These are phyloP conservation scores for Parotia lawesii DNA, from an alignment of 2,113 vertebrate genomes.

Conservation along the genomic window DNA sequence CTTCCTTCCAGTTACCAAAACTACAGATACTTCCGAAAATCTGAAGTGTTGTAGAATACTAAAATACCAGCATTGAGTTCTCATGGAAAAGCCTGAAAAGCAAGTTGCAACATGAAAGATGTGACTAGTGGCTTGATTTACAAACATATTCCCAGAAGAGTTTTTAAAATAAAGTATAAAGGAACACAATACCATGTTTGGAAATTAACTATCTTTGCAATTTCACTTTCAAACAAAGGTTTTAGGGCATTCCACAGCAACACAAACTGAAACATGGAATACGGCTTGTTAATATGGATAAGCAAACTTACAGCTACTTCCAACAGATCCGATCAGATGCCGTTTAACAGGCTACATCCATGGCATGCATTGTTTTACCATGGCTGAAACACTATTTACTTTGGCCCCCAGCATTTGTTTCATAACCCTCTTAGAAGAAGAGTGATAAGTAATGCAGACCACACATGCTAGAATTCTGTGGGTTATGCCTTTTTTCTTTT, in stretches of 20 bases:
- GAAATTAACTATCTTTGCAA: not conserved
- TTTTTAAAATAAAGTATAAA: not conserved
- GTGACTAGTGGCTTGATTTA: not conserved
- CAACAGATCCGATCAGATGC: not conserved
- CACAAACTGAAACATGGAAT: not conserved
- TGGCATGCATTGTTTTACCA: not conserved
- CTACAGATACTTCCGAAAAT: not conserved
- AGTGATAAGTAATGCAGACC: not conserved
- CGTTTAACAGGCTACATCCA: not conserved
- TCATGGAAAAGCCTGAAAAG: not conserved
- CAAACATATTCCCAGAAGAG: not conserved
- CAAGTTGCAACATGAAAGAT: not conserved
- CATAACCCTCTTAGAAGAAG: not conserved
- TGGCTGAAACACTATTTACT: not conserved
- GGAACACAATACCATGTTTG: not conserved
- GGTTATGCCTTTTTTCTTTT: not conserved
- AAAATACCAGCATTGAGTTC: not conserved
- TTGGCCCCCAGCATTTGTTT: not conserved
- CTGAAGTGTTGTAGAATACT: not conserved
- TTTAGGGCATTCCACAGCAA: not conserved
- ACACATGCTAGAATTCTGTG: not conserved
- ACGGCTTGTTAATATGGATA: not conserved
- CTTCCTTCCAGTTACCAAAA: conserved; percentile 16
- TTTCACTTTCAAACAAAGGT: not conserved
- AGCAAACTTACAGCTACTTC: not conserved